phyloP scores from a whole-genome alignment of 2,113 vertebrate genomes.

The Cygnus buccinator region DNA sequence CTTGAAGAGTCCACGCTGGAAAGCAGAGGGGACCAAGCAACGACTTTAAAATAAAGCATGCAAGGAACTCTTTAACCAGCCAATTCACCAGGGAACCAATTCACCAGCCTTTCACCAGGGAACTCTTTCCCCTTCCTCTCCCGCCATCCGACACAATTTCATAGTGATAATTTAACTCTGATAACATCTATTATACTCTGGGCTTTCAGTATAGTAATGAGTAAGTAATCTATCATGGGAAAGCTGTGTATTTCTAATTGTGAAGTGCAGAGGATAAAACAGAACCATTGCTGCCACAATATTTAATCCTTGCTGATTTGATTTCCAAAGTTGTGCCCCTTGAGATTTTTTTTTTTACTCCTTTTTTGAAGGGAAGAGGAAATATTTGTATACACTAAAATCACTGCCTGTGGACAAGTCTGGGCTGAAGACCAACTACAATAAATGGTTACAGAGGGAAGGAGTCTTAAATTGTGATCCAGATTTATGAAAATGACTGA shows the following conservation, averaged over 20 bases:
- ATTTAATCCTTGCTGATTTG: not conserved
- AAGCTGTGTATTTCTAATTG: not conserved
- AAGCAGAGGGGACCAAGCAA: not conserved
- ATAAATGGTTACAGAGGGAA: conserved; percentile 13
- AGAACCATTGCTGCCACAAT: not conserved
- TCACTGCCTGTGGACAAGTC: conserved; percentile 18
- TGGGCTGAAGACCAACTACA: conserved; percentile 39
- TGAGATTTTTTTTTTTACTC: not conserved
- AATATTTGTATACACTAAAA: conserved; percentile 30
- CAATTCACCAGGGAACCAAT: too few relatives aligned
- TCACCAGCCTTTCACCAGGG: too few relatives aligned
- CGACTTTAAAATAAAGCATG: not conserved
- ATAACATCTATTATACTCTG: not conserved
- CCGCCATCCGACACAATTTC: not conserved
- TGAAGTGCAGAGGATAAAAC: not conserved
- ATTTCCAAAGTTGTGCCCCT: conserved; percentile 5
- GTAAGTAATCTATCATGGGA: not conserved
- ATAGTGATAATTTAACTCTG: not conserved
- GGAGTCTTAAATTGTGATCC: not conserved
- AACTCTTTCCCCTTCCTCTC: not conserved
- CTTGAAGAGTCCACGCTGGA: not conserved
- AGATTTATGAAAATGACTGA: conserved; percentile 3
- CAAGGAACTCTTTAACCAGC: not conserved
- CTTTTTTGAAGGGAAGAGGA: not conserved
- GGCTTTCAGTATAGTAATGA: not conserved